A percentile compares a stretch with the other conserved stretches of the same genome.
phyloP scores from a whole-genome alignment of 2,888 invertebrate species.

The Norana najaformis region DNA sequence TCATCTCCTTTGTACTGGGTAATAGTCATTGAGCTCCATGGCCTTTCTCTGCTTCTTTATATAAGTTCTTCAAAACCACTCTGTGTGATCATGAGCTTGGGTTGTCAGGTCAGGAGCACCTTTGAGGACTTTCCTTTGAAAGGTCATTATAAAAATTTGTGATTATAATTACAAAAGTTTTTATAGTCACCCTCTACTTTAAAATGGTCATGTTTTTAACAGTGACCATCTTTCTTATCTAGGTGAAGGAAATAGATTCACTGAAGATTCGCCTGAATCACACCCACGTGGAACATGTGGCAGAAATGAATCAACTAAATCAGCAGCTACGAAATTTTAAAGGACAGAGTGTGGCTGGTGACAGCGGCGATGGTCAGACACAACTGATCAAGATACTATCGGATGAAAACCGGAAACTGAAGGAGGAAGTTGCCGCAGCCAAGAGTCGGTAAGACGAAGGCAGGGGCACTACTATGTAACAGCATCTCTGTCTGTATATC shows the following conservation, averaged over 20 bases:
- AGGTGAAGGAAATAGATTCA: background rate
- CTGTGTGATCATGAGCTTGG: too few relatives aligned
- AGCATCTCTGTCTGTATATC: background rate
- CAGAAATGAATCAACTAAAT: background rate
- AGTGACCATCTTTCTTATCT: background rate
- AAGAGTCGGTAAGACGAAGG: background rate
- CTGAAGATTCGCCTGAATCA: slow-evolving; percentile 8
- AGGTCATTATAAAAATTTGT: too few relatives aligned
- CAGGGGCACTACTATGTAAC: background rate
- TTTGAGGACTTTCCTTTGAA: too few relatives aligned
- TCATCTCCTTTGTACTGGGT: too few relatives aligned
- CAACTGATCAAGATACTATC: slow-evolving; percentile 23
- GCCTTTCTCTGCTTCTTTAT: too few relatives aligned
- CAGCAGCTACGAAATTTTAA: background rate
- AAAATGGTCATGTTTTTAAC: background rate
- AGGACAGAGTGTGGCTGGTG: background rate
- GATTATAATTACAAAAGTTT: too few relatives aligned
- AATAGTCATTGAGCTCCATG: too few relatives aligned
- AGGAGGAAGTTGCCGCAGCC: slow-evolving; percentile 16
- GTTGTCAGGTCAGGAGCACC: too few relatives aligned
- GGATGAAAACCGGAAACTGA: slow-evolving; percentile 27
- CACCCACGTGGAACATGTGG: background rate
- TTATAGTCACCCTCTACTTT: too few relatives aligned
- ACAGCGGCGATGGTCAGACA: background rate
- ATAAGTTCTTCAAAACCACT: too few relatives aligned